Evolutionary conservation across 2,113 vertebrate genomes (phyloP).

Genomic region (Saccopteryx bilineata): DNA sequence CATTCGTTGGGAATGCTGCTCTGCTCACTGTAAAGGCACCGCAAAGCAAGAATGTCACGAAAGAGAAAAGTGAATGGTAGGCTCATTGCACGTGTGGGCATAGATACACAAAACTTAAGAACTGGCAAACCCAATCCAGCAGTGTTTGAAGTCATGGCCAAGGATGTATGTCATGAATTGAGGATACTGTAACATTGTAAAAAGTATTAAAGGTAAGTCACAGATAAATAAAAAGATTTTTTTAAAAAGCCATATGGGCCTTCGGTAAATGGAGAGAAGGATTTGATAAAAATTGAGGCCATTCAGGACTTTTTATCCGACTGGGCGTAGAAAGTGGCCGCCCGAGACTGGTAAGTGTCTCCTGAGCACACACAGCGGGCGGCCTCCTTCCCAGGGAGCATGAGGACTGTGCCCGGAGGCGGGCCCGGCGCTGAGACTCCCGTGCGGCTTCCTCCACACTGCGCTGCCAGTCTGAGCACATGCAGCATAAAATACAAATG

Average conservation of each 20-base stretch:
- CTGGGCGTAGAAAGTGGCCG: not conserved
- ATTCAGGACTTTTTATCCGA: no score
- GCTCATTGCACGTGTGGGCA: fast-evolving
- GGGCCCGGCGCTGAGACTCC: fast-evolving
- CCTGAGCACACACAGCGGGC: not conserved
- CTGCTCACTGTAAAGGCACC: fast-evolving
- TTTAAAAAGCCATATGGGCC: not conserved
- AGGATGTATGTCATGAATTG: not conserved
- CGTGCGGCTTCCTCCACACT: not conserved
- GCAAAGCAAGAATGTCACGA: not conserved
- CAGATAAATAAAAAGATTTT: not conserved
- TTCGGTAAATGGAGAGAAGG: not conserved
- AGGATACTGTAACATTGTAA: not conserved
- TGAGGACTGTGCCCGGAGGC: not conserved
- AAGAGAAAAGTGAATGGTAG: not conserved
- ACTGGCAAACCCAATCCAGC: not conserved
- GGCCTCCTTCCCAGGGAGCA: not conserved
- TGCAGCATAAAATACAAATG: not conserved
- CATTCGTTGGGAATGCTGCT: no score
- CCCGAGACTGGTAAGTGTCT: not conserved
- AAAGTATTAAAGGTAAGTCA: not conserved
- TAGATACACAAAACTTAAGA: fast-evolving
- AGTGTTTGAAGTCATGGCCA: not conserved
- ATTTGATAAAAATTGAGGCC: not conserved
- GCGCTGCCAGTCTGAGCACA: not conserved